A percentile compares a stretch with the other conserved stretches of the same genome.
phyloP scores from a whole-genome alignment of 2,888 invertebrate genomes.

The Bedellia somnulentella region DNA sequence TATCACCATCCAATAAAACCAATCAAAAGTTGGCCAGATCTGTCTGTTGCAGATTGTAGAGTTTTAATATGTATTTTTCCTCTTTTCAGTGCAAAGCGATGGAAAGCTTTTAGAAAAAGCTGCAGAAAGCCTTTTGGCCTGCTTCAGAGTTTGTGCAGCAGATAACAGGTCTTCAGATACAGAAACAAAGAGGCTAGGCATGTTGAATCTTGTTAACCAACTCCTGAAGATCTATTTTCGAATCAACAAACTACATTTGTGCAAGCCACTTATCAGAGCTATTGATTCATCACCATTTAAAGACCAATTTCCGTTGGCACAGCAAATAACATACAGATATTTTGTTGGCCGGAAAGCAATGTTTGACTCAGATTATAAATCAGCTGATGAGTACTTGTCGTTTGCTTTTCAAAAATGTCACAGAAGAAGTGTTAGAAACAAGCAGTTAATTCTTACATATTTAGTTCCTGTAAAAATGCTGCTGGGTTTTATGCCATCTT shows the following conservation, averaged over 20 bases:
- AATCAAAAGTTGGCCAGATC: no score
- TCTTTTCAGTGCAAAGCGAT: slow-evolving; percentile 39
- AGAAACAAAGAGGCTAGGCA: slow-evolving; percentile 93
- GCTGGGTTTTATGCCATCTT: slow-evolving; percentile 91
- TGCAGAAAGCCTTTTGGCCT: slow-evolving; percentile 89
- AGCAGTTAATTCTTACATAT: slow-evolving; percentile 90
- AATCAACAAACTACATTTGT: slow-evolving; percentile 85
- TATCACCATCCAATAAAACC: no score
- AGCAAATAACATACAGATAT: slow-evolving; percentile 95
- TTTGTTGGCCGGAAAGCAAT: slow-evolving; percentile 97
- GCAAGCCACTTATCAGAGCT: slow-evolving; percentile 93
- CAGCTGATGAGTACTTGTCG: slow-evolving; percentile 88
- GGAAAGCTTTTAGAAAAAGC: slow-evolving; percentile 88
- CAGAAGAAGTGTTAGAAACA: slow-evolving; percentile 78
- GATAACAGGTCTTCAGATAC: slow-evolving; percentile 89
- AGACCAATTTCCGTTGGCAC: slow-evolving; percentile 86
- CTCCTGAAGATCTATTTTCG: slow-evolving; percentile 92
- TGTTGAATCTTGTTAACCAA: slow-evolving; percentile 95
- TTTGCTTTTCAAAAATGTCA: slow-evolving; percentile 94
- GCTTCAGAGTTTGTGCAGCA: slow-evolving; percentile 93
- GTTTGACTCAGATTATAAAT: slow-evolving; percentile 96
- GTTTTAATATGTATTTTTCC: not conserved
- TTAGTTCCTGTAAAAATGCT: slow-evolving; percentile 97
- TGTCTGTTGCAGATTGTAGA: no score
- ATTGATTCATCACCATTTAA: slow-evolving; percentile 92